These are phyloP conservation scores for Pemphredon lugubris DNA, from an alignment of 2,888 invertebrate species.

Conservation along the genomic window DNA sequence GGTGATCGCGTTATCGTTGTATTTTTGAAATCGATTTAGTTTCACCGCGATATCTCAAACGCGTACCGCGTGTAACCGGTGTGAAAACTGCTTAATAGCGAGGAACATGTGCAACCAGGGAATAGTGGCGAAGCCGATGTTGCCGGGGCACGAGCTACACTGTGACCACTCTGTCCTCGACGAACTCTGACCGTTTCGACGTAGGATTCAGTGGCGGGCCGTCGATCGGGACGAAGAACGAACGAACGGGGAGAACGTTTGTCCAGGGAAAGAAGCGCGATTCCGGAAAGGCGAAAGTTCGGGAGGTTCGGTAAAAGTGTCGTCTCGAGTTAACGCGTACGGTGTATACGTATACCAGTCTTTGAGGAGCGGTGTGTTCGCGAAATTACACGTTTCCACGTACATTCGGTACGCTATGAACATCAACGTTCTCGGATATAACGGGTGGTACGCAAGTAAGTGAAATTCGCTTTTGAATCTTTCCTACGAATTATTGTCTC, in stretches of 20 bases:
- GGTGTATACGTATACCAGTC: constrained; percentile 41
- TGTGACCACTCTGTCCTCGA: constrained; percentile 55
- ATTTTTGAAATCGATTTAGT: constrained; percentile 5
- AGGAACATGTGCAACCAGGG: constrained; percentile 58
- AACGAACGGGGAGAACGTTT: not conserved
- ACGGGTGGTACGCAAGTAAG: constrained; percentile 67
- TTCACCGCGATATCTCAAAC: not conserved
- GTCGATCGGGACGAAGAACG: constrained; percentile 9
- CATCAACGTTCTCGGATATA: constrained; percentile 58
- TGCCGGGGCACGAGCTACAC: constrained; percentile 54
- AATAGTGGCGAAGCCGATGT: constrained; percentile 52
- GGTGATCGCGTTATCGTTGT: not conserved
- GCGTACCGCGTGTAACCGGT: constrained; percentile 21
- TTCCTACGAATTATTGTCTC: too few relatives aligned
- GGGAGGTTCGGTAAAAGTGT: constrained; percentile 32
- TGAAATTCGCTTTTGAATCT: constrained; percentile 11
- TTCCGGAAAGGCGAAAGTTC: not conserved
- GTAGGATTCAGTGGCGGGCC: constrained; percentile 33
- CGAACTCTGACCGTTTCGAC: constrained; percentile 50
- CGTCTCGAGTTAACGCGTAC: constrained; percentile 39
- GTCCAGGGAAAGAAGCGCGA: not conserved
- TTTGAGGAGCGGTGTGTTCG: constrained; percentile 41
- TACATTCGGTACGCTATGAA: constrained; percentile 64
- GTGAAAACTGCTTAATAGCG: constrained; percentile 51
- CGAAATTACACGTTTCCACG: constrained; percentile 53